Evolutionary conservation across 2,113 vertebrate genomes (phyloP).

Genomic region (Acrocephalus kingi): DNA sequence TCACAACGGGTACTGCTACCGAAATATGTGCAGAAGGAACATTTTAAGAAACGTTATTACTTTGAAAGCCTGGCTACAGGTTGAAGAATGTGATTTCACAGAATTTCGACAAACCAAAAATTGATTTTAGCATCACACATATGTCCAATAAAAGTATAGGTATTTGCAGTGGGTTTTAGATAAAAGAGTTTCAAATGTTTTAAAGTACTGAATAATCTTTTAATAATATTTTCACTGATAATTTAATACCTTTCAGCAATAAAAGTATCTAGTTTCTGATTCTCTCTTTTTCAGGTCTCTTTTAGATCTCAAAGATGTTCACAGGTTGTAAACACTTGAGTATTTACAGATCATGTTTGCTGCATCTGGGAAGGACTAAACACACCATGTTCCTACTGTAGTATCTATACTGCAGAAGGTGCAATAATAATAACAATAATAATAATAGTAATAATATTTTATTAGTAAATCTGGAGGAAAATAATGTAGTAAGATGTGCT

Average conservation of each 20-base stretch:
- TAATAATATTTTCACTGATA: background rate
- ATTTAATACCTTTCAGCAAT: background rate
- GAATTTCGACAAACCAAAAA: background rate
- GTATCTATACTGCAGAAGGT: background rate
- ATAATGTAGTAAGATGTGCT: background rate
- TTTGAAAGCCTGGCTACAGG: background rate
- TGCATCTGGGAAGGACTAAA: background rate
- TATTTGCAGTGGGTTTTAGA: background rate
- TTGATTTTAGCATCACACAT: background rate
- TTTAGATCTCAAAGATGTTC: background rate
- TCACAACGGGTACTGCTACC: background rate
- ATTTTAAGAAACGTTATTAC: rapidly evolving
- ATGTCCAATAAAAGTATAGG: background rate
- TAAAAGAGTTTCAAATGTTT: background rate
- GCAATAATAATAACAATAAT: background rate
- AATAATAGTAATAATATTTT: background rate
- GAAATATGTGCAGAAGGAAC: background rate
- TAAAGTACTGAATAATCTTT: background rate
- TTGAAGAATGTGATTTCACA: background rate
- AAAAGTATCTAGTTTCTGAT: background rate
- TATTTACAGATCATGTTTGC: background rate
- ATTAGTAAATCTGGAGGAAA: background rate
- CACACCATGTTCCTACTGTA: background rate
- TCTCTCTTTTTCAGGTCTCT: background rate
- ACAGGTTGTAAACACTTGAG: background rate